A percentile compares a stretch with the other conserved stretches of the same genome.
Evolutionary conservation across 2,797 vertebrate species (phyloP).

Genomic region (Mus minutoides): DNA sequence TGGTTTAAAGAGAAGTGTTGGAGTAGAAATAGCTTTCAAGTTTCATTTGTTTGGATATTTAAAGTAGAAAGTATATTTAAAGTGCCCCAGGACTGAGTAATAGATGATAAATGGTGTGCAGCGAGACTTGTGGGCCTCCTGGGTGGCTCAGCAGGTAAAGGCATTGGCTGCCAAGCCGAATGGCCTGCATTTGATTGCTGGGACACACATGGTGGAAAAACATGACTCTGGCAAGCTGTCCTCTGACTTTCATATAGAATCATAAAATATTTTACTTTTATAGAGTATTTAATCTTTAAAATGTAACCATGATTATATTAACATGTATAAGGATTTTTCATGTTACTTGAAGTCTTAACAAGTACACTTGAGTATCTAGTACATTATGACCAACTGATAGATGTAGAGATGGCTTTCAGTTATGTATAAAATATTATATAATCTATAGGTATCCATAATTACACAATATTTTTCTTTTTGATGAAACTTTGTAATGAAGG

Average conservation of each 20-base stretch:
- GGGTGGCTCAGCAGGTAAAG: neutral
- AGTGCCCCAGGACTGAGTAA: neutral
- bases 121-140: neutral
- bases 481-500: constrained; percentile 38
- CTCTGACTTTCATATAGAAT: neutral
- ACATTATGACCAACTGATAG: neutral
- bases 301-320: neutral
- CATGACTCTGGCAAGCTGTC: neutral
- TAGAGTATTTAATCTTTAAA: neutral
- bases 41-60: constrained; percentile 35
- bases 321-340: neutral
- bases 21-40: neutral
- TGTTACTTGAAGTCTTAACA: constrained; percentile 24
- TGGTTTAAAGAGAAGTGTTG: neutral
- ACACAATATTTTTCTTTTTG: neutral
- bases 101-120: neutral
- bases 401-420: neutral
- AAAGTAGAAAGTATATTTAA: neutral
- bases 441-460: neutral
- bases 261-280: constrained; percentile 13
- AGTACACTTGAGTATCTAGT: neutral
- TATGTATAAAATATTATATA: neutral
- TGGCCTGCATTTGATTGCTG: neutral
- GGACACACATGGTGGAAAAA: neutral
- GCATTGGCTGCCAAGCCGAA: neutral